Evolutionary conservation across 2,888 invertebrate species (phyloP).

Genomic region (Oeneis ivallda): DNA sequence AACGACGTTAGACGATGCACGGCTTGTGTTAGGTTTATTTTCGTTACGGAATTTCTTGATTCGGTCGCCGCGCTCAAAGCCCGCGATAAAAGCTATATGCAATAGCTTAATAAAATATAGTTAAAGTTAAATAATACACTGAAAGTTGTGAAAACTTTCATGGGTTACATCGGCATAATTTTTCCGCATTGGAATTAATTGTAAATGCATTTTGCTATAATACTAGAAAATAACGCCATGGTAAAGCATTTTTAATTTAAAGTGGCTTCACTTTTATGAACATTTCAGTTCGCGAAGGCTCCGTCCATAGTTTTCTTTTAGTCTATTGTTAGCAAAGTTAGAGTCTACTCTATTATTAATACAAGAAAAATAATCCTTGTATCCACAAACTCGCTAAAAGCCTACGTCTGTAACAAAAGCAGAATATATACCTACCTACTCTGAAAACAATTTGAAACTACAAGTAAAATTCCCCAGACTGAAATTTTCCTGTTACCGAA

Average conservation of each 20-base stretch:
- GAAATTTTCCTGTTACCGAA: background rate
- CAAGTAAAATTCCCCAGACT: background rate
- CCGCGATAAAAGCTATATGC: no score
- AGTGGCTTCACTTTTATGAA: background rate
- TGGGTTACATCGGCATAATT: no score
- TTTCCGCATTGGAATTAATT: no score
- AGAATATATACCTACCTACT: background rate
- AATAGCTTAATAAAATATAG: no score
- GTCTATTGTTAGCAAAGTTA: background rate
- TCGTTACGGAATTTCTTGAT: no score
- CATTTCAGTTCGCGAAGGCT: background rate
- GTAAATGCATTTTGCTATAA: no score
- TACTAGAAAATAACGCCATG: no score
- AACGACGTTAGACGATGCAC: no score
- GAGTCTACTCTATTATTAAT: background rate
- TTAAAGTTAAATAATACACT: no score
- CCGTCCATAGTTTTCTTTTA: background rate
- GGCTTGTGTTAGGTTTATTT: no score
- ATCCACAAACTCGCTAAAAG: slow-evolving; percentile 5
- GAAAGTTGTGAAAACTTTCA: background rate
- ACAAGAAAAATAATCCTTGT: slow-evolving; percentile 3
- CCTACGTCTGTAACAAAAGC: background rate
- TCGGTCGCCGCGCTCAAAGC: no score
- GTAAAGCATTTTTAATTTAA: background rate
- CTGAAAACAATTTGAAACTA: slow-evolving; percentile 10